Percentiles rank a stretch among this genome's conserved stretches.
phyloP scores from a whole-genome alignment of 2,888 invertebrate species.

The Leptarthrus brevirostris region DNA sequence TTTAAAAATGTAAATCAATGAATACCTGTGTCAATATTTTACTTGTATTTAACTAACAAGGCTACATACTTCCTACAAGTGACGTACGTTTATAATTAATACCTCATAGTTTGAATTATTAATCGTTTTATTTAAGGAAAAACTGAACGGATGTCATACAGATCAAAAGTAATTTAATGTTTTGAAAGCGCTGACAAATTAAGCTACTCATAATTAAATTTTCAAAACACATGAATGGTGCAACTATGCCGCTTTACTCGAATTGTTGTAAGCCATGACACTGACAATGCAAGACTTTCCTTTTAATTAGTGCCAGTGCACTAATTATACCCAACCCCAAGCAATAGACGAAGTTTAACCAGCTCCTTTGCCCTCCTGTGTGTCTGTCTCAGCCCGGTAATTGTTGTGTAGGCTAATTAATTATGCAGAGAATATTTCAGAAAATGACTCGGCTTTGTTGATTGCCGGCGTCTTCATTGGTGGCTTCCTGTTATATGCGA shows the following conservation, averaged over 20 bases:
- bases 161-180: background rate
- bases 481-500: slow-evolving; percentile 33
- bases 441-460: slow-evolving; percentile 32
- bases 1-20: too few relatives aligned
- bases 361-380: background rate
- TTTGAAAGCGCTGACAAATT: background rate
- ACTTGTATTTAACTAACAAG: too few relatives aligned
- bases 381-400: slow-evolving; percentile 10
- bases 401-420: slow-evolving; percentile 44
- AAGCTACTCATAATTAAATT: background rate
- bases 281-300: slow-evolving; percentile 8
- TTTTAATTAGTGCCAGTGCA: slow-evolving; percentile 40
- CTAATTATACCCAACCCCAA: slow-evolving; percentile 20
- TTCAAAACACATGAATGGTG: background rate
- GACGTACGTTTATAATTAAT: too few relatives aligned
- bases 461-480: slow-evolving; percentile 40
- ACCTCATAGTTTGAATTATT: too few relatives aligned
- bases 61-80: too few relatives aligned
- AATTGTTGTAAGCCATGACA: background rate
- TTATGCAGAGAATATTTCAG: slow-evolving; percentile 42
- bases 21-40: too few relatives aligned
- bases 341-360: background rate
- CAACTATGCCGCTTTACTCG: background rate
- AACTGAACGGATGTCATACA: too few relatives aligned
- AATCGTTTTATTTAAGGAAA: too few relatives aligned